Evolutionary conservation across 2,113 vertebrate species (phyloP), one percentile per base, ranked within the genome.

Genomic region (Ifrita kowaldi): DNA sequence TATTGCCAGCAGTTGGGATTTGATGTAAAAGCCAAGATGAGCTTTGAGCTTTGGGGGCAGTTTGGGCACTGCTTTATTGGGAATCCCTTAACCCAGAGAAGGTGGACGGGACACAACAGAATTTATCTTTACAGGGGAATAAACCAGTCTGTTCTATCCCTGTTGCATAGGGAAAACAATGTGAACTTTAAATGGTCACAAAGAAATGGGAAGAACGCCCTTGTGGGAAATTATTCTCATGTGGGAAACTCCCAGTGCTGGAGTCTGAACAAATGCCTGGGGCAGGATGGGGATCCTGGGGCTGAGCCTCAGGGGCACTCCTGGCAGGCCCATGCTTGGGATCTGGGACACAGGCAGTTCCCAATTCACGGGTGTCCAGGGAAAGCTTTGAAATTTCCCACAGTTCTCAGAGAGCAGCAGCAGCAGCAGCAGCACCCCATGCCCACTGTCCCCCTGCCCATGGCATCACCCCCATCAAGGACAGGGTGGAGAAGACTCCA

Each of bases 61-160:
- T 73, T 80, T 62, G 63, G 53, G 16, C 39, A 16, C 69, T 19
- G 76, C 12, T 52, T 60, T n/a, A 18, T 74, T 11, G 0, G 9
- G 20, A 7, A 50, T 24, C 8, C 11, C 27, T 60, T 49, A 21
- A 78, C 27, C n/a, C 35, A 16, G 56, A 63, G 78, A 35, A 67
- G 6, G 16, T n/a, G 16, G 73, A 10, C 0, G 26, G 44, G 26
- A 32, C 32, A 12, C 0, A 0, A 42, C 30, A 67, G 30, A 59
- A 75, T 15, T 41, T 85, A 11, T 3, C 39, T 74, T 73, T 44
- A 47, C 17, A 16, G 15, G 15, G 42, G 28, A 50, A 53, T 53
- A 63, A 75, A 49, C 3, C 22, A 9, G 20, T 21, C 24, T 57
- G 24, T 42, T 16, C 57, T 37, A 2, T 33, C 28, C 21, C 37